Percentiles rank a stretch among this genome's conserved stretches.
Conservation (phyloP, 2,113 vertebrate species). For the Gymnorhina tibicen region DNA sequence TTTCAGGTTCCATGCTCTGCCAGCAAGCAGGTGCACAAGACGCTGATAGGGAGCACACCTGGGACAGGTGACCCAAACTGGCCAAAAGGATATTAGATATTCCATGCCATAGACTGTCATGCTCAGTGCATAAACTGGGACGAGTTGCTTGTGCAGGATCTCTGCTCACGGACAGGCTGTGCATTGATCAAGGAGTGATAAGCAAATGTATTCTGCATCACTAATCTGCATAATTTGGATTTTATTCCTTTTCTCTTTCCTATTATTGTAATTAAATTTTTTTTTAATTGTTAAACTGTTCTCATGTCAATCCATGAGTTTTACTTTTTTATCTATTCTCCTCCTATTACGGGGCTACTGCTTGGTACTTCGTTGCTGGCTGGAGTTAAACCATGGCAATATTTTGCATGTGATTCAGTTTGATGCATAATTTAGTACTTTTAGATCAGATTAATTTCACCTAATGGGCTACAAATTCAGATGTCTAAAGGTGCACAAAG, state of each 20-base stretch:
- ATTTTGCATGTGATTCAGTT: background rate
- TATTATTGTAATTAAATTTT: background rate
- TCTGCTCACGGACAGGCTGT: background rate
- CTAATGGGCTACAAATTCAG: background rate
- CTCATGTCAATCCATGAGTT: background rate
- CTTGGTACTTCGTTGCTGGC: background rate
- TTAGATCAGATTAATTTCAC: background rate
- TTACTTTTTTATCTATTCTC: background rate
- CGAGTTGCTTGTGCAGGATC: background rate
- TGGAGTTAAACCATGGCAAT: rapidly evolving
- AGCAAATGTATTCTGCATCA: too few species aligned
- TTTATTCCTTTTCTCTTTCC: background rate
- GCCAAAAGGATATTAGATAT: background rate
- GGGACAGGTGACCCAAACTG: background rate
- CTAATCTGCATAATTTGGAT: background rate
- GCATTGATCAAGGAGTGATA: too few species aligned
- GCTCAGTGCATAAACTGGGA: background rate
- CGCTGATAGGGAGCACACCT: background rate
- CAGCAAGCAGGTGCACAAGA: background rate
- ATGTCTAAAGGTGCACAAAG: background rate
- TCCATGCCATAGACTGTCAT: background rate
- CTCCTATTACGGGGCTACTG: background rate
- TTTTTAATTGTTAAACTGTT: background rate
- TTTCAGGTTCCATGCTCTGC: background rate
- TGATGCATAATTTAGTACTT: background rate